Evolutionary conservation across 2,797 vertebrate species (phyloP), one percentile per base, ranked within the genome.

Genomic region (Syngnathus acus): DNA sequence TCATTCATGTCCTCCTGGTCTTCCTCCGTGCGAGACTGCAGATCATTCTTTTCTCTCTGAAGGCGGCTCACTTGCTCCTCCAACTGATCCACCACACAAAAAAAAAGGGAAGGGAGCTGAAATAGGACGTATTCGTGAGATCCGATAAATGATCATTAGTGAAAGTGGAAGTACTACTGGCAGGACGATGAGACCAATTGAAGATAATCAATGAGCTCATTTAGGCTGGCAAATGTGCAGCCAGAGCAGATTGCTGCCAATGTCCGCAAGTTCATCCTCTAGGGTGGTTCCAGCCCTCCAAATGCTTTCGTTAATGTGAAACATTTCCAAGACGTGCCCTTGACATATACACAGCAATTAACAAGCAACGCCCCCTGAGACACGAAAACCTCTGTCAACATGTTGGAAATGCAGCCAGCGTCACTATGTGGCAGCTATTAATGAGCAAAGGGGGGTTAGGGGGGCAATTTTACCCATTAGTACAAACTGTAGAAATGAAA

Each of bases 1-100:
- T 99, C 97, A 0, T 99, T 98, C 92, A 97, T 90, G 87, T 99
- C 95, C 82, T 99, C 97, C 85, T 99, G 97, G 75, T 99, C 97
- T 76, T 99, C 97, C 85, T 99, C 97, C 84, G 95, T 91, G 19
- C 96, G 93, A 45, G 93, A 95, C 91, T 98, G 96, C 76, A 97
- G 84, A 79, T 98, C 95, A 0, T 98, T 98, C 88, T 97, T 99
- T 86, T 99, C 97, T 66, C 96, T 89, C 87, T 99, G 96, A 72
- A 97, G 87, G 67, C 96, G 94, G 82, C 95, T 96, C 84, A 97
- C 68, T 90, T 98, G 97, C 85, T 98, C 97, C 72, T 99, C 95
- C 88, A 98, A 83, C 97, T 98, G 89, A 72, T 73, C 50, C n/a
- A 63, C 14, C 73, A 64, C 70, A 32, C 32, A 32, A 32, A 64